Evolutionary conservation across 2,888 invertebrate species (phyloP), one percentile per base, ranked within the genome.

Genomic region (Heteropelma amictum): DNA sequence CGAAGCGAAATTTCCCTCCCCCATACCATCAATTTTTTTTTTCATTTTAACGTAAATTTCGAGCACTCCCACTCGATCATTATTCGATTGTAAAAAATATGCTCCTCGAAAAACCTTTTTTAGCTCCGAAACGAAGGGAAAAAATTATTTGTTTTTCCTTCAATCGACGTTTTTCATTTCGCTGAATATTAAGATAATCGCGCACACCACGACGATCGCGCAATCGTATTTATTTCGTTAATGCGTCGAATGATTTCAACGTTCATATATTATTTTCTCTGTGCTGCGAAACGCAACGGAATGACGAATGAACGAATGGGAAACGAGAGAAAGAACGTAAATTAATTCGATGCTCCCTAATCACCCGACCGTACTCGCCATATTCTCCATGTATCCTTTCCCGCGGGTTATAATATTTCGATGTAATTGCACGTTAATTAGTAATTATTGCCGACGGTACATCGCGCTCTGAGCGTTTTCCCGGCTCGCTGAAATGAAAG

Each of bases 361-460:
- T 38, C 35, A 63, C 17, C 42, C 28, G 40, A 28, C 45, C 49
- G 61, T 23, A 72, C 64, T 64, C 56, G 23, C 58, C 53, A 75
- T 75, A 75, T 75, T 75, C 51, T 47, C 47, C 33, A 51, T 60
- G 19, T 12, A 60, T 74, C 61, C n/a, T 51, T 67, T 69, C 75
- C 47, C 69, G 45, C 42, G 51, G 38, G 60, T 72, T 77, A 78
- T 72, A 74, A 76, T 74, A 68, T 69, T 65, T 45, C 71, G 51
- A 72, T 76, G 65, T 78, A 77, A 78, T 73, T 78, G 71, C 54
- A 67, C 63, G 71, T 77, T 76, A 77, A 77, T 79, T 76, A 76
- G 58, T 77, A 51, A 76, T 72, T 72, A 68, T 75, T 49, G 54
- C 71, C 75, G 33, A 69, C 53, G 65, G 74, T 23, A 70, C 17